Percentiles rank a stretch among this genome's conserved stretches.
Evolutionary conservation across 2,888 invertebrate genomes (phyloP).

Genomic region (Drosophila nigritarsus): DNA sequence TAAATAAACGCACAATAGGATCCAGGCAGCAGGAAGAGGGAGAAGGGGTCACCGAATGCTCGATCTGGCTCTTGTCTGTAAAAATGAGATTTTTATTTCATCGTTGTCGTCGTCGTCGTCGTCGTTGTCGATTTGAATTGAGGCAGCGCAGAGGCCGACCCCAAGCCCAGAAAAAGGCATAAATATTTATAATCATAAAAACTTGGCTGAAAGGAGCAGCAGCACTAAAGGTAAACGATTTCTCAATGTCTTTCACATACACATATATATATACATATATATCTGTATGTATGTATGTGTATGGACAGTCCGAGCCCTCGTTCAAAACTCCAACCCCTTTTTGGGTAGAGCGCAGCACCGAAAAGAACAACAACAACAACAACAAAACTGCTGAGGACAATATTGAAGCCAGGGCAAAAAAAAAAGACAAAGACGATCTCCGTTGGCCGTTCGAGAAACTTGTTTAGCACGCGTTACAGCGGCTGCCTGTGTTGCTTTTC

Average conservation of each 20-base stretch:
- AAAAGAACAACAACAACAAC: slow-evolving; percentile 7
- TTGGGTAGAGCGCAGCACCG: slow-evolving; percentile 8
- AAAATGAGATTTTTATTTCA: slow-evolving; percentile 75
- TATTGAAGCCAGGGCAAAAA: slow-evolving; percentile 24
- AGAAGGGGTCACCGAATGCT: slow-evolving; percentile 4
- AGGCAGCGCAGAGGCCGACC: slow-evolving; percentile 30
- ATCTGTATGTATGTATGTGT: neutral
- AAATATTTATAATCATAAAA: slow-evolving; percentile 81
- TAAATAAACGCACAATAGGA: slow-evolving; percentile 81
- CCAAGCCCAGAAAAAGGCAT: slow-evolving; percentile 58
- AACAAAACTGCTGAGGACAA: slow-evolving; percentile 13
- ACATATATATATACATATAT: slow-evolving; percentile 25
- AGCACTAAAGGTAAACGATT: slow-evolving; percentile 77
- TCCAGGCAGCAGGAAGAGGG: slow-evolving; percentile 23
- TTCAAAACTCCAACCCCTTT: slow-evolving; percentile 37
- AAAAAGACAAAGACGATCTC: slow-evolving; percentile 72
- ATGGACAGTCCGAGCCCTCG: slow-evolving; percentile 42
- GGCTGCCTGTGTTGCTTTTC: slow-evolving; percentile 82
- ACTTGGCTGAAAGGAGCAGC: slow-evolving; percentile 59
- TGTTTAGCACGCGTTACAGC: slow-evolving; percentile 83
- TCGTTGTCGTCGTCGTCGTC: slow-evolving; percentile 38
- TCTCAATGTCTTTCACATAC: slow-evolving; percentile 80
- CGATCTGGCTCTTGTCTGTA: slow-evolving; percentile 47
- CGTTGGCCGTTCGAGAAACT: slow-evolving; percentile 69
- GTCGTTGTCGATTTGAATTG: slow-evolving; percentile 65